Evolutionary conservation across 37 sponge, comb jelly and placozoan genomes (phyloP), one percentile per base, ranked within the genome.

Genomic region (Cliona cf. orientalis): DNA sequence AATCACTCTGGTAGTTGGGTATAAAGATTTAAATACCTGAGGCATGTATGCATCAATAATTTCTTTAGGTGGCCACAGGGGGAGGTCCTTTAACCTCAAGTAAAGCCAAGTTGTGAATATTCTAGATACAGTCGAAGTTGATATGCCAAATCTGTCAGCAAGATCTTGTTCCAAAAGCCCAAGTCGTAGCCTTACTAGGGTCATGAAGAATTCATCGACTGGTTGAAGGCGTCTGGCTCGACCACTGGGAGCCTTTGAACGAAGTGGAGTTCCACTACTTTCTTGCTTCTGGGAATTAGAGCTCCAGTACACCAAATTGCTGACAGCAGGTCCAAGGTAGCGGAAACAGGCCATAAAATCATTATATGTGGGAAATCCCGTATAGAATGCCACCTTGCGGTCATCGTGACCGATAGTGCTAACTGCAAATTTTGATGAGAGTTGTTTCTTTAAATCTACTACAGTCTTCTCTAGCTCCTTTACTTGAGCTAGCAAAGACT

Each of bases 101-200:
- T 69, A 70, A 17, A 78, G 38, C 86, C 86, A 86, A 37, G 86
- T 86, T 11, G 63, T 60, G 39, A 69, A 57, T 45, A 78, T 78
- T 59, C 86, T 46, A 21, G 73, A 71, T 14, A 86, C 72, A 0
- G 79, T 78, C 17, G 86, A 77, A 32, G 23, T 34, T 17, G 79
- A 77, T 25, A 77, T 25, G 39, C 45, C 55, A 71, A 86, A 78
- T 32, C 79, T 64, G 28, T 78, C 25, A 12, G 79, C 79, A 9
- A 86, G 41, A 71, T 77, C 86, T 31, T 71, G 72, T 21, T 86
- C 79, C 22, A 78, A 36, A 17, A 42, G 71, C 38, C 79, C 65
- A 21, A 76, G 61, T 21, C 85, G 26, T 34, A 84, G 75, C 23
- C 63, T 38, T 14, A 84, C 40, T 35, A 84, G 42, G 23, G 43